phyloP scores from a whole-genome alignment of 2,888 invertebrate genomes.

The Kryphioiulus occultus region DNA sequence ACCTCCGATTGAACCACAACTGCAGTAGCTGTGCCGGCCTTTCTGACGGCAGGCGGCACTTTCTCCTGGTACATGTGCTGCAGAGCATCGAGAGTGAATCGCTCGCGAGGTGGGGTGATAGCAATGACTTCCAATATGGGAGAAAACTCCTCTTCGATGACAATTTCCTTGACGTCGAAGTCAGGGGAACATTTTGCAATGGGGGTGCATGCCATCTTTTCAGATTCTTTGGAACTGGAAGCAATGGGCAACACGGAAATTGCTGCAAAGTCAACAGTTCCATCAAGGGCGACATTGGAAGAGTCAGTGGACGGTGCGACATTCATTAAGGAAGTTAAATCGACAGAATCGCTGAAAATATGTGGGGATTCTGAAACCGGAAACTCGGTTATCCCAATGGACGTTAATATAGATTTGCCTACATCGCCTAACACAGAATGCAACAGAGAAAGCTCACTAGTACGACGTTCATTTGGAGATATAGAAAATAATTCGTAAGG shows the following conservation, averaged over 20 bases:
- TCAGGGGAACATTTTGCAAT: background rate
- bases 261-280: background rate
- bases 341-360: background rate
- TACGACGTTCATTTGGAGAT: background rate
- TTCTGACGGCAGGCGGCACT: background rate
- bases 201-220: background rate
- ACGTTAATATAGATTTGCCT: background rate
- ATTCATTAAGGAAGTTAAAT: background rate
- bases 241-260: background rate
- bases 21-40: background rate
- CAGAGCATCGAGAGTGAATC: background rate
- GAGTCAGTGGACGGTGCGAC: background rate
- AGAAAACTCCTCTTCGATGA: conserved; percentile 54
- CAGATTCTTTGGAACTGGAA: background rate
- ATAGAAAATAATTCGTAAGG: background rate
- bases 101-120: conserved; percentile 48
- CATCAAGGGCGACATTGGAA: background rate
- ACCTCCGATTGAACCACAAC: background rate
- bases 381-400: background rate
- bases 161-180: conserved; percentile 49
- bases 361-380: background rate
- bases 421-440: background rate
- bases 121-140: conserved; percentile 53
- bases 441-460: background rate
- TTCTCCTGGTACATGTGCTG: conserved; percentile 2